Percentiles rank a stretch among this genome's conserved stretches.
Conservation (phyloP, 2,888 invertebrate genomes). For the Xylocampa areola region DNA sequence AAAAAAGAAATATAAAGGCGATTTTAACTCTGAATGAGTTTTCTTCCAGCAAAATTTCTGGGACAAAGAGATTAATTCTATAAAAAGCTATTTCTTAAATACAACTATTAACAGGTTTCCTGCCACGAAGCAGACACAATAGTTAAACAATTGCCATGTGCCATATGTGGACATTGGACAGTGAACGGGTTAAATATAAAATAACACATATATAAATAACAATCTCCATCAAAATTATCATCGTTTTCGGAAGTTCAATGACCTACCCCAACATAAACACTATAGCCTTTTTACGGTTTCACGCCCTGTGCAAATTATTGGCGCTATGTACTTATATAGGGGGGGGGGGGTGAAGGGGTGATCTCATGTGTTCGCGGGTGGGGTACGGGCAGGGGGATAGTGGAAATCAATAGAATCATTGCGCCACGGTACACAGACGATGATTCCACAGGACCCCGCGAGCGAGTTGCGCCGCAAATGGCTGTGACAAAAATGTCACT, state of each 20-base stretch:
- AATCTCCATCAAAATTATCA: slow-evolving; percentile 19
- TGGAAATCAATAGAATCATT: slow-evolving; percentile 88
- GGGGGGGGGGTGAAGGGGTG: slow-evolving; percentile 46
- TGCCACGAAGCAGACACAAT: too few species aligned
- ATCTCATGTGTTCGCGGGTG: slow-evolving; percentile 60
- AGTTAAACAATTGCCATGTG: too few species aligned
- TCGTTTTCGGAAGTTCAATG: slow-evolving; percentile 51
- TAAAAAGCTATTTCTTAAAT: too few species aligned
- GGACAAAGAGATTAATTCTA: too few species aligned
- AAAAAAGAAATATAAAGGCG: too few species aligned
- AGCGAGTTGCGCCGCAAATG: slow-evolving; percentile 12
- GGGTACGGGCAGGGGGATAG: slow-evolving; percentile 63
- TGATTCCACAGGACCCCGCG: slow-evolving; percentile 70
- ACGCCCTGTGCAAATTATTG: slow-evolving; percentile 60
- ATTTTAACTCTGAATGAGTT: too few species aligned
- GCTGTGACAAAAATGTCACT: slow-evolving; percentile 25
- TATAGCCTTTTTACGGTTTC: slow-evolving; percentile 57
- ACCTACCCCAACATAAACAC: slow-evolving; percentile 59
- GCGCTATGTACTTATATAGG: slow-evolving; percentile 57
- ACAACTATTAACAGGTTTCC: too few species aligned
- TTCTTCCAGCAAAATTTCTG: too few species aligned
- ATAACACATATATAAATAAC: too few species aligned
- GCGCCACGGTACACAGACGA: slow-evolving; percentile 71
- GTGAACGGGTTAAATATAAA: too few species aligned
- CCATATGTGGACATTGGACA: too few species aligned